These are phyloP conservation scores for Cylloceria caligata DNA, from an alignment of 2,888 invertebrate species.

Conservation along the genomic window DNA sequence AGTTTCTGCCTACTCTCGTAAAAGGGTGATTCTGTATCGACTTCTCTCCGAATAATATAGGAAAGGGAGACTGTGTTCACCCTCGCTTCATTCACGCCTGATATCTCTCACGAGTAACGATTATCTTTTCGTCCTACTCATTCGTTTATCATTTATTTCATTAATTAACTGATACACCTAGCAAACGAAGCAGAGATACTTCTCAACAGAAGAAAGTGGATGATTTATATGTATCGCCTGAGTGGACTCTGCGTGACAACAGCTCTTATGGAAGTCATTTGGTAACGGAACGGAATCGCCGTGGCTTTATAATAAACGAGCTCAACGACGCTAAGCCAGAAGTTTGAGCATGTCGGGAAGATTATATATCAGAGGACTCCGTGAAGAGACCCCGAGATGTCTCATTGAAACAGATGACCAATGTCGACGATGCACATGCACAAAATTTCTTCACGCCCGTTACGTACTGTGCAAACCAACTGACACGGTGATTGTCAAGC, in stretches of 20 bases:
- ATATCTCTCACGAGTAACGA: conserved; percentile 10
- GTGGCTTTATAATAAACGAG: conserved; percentile 48
- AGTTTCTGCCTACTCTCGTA: conserved; percentile 27
- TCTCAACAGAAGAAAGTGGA: neutral
- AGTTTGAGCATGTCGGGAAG: conserved; percentile 32
- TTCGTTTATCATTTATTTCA: conserved; percentile 40
- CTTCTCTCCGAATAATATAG: conserved; percentile 27
- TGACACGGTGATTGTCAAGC: neutral
- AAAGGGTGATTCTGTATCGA: conserved; percentile 53
- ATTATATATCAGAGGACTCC: conserved; percentile 32
- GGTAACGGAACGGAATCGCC: conserved; percentile 35
- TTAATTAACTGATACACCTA: conserved; percentile 29
- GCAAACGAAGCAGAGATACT: neutral
- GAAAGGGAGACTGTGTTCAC: conserved; percentile 17
- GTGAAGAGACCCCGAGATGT: conserved; percentile 38
- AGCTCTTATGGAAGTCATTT: conserved; percentile 27
- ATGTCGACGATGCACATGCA: conserved; percentile 1
- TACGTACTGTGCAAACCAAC: neutral
- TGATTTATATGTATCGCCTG: conserved; percentile 21
- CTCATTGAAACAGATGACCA: conserved; percentile 48
- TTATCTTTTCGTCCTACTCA: conserved; percentile 25
- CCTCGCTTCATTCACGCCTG: conserved; percentile 31
- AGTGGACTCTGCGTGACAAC: conserved; percentile 7
- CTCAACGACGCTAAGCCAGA: conserved; percentile 38
- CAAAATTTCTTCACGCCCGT: conserved; percentile 5